phyloP scores from a whole-genome alignment of 2,888 invertebrate genomes.

The Xiphydria camelus region DNA sequence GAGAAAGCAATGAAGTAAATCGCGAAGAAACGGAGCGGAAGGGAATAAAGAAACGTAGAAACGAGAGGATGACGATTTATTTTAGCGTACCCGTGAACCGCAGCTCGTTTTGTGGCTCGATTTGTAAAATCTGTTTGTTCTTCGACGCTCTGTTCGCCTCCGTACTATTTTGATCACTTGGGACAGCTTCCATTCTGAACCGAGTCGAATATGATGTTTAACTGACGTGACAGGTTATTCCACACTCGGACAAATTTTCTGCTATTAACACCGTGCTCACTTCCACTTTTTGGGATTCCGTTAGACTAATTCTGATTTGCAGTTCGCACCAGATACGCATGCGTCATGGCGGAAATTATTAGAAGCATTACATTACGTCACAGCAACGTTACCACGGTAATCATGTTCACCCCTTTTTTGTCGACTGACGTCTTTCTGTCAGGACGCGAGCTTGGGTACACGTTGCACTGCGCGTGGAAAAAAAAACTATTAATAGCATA shows the following conservation, averaged over 20 bases:
- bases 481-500: too few species aligned
- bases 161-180: constrained; percentile 1
- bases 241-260: constrained; percentile 23
- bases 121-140: constrained; percentile 79
- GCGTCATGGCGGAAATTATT: constrained; percentile 36
- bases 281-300: constrained; percentile 48
- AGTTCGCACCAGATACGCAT: constrained; percentile 40
- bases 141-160: constrained; percentile 62
- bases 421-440: too few species aligned
- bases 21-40: too few species aligned
- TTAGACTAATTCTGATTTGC: constrained; percentile 52
- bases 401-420: constrained; percentile 40
- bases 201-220: background rate
- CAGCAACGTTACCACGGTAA: constrained; percentile 30
- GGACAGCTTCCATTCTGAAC: background rate
- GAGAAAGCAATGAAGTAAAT: background rate
- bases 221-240: constrained; percentile 27
- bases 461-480: too few species aligned
- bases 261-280: constrained; percentile 31
- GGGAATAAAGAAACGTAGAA: background rate
- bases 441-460: too few species aligned
- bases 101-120: constrained; percentile 87
- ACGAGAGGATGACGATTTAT: constrained; percentile 15
- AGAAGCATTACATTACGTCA: constrained; percentile 15
- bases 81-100: constrained; percentile 82